Percentiles rank a stretch among this genome's conserved stretches.
phyloP scores from a whole-genome alignment of 2,113 vertebrate species.

The Daphoenositta chrysoptera region DNA sequence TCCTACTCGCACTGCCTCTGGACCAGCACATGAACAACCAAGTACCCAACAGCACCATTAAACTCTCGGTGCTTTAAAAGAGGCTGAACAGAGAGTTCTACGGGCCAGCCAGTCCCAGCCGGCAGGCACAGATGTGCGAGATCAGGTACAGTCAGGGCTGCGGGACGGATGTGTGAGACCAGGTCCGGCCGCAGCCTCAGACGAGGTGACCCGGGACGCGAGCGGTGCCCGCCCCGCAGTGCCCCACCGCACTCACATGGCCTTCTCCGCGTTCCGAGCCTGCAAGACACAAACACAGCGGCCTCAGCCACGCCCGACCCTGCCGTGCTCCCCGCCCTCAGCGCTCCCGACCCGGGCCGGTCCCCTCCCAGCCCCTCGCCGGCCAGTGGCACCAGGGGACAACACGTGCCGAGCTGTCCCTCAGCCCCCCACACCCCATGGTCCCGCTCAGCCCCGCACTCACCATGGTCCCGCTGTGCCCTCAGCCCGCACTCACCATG shows the following conservation, averaged over 20 bases:
- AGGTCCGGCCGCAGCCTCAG: not conserved
- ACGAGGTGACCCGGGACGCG: rapidly evolving
- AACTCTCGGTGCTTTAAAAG: rapidly evolving
- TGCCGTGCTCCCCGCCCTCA: too few relatives aligned
- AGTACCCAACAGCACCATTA: rapidly evolving
- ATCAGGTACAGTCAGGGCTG: not conserved
- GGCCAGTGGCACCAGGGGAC: too few relatives aligned
- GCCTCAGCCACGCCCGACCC: not conserved
- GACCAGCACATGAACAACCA: rapidly evolving
- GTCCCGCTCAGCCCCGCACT: not conserved
- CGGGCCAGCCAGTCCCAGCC: not conserved
- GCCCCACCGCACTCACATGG: not conserved
- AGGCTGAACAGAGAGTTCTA: rapidly evolving
- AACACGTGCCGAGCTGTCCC: too few relatives aligned
- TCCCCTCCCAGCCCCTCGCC: not conserved
- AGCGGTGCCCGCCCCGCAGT: not conserved
- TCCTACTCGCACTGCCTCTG: rapidly evolving
- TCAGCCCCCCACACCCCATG: not conserved
- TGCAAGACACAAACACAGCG: not conserved
- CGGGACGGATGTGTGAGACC: rapidly evolving
- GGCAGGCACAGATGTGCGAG: not conserved
- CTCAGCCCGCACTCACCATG: not conserved
- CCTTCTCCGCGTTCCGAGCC: not conserved
- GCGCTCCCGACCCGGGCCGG: rapidly evolving
- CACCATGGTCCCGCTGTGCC: not conserved